Evolutionary conservation across 2,797 vertebrate species (phyloP), one percentile per base, ranked within the genome.

Genomic region (Paratrypauchen microcephalus): DNA sequence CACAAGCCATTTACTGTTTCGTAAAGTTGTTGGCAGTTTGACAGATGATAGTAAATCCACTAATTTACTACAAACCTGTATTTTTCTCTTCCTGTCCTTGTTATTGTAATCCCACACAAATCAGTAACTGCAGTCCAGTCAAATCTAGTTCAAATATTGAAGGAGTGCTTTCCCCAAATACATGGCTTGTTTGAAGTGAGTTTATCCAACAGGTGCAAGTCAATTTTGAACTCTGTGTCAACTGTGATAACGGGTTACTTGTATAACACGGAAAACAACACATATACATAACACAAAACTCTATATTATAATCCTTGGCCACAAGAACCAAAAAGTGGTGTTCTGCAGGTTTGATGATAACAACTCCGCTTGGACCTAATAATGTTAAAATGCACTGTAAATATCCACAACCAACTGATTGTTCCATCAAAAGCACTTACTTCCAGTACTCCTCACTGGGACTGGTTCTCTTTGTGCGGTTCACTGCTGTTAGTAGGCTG

Each of bases 361-460:
- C 12, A 28, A 39, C 41, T 62, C 13, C n/a, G 45, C 61, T 16
- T 45, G 60, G 39, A 39, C 15, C 45, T 30, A 24, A 50, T 65
- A 63, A 58, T 30, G 5, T n/a, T 30, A 16, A 19, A 60, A 19
- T 58, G 57, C 16, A 30, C 57, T 19, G 9, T 59, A 28, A 57
- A 30, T n/a, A 30, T 50, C 23, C 45, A 65, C 63, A 50, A 47
- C 13, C 9, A 30, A 50, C 47, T 45, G 23, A 26, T 26, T 16
- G 23, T 47, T 48, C 18, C 12, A 11, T 18, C 26, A 16, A 45
- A 19, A 23, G 18, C 1, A 77, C 74, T 92, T 92, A 99, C 98
- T 95, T 99, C 98, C 98, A 99, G 92, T 97, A 99, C 86, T 99
- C 98, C 87, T 99, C 97, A 0, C 98, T 99, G 87, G 98, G 98